These are phyloP conservation scores for Hydrozoanthus gracilis DNA, from an alignment of 92 coral and sea anemone genomes.

Conservation along the genomic window DNA sequence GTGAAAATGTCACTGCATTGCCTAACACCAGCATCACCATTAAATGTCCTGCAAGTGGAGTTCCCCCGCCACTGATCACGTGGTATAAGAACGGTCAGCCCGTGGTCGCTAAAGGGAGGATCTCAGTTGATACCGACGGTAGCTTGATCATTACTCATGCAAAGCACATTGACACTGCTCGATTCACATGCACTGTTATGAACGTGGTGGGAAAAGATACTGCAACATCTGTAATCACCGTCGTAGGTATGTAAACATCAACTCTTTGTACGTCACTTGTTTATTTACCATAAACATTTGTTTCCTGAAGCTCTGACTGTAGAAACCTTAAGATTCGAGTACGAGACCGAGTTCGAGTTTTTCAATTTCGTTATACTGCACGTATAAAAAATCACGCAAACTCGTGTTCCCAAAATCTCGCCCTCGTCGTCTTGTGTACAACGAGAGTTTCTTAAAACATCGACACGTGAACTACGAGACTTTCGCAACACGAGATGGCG, in stretches of 20 bases:
- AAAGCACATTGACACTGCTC: conserved; percentile 25
- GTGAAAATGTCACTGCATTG: conserved; percentile 26
- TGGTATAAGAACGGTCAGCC: conserved; percentile 43
- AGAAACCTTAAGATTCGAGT: no score
- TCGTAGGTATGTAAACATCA: conserved; percentile 19
- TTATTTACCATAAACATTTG: neutral
- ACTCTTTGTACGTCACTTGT: neutral
- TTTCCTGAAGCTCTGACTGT: no score
- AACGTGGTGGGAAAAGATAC: conserved; percentile 28
- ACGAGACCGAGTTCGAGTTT: no score
- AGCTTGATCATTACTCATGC: conserved; percentile 16
- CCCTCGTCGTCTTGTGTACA: no score
- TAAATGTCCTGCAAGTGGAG: conserved; percentile 44
- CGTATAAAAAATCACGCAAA: no score
- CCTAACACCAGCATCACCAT: conserved; percentile 28
- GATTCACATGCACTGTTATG: conserved; percentile 14
- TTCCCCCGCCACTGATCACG: conserved; percentile 47
- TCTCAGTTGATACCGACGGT: conserved; percentile 27
- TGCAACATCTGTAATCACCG: conserved; percentile 17
- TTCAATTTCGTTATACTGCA: no score
- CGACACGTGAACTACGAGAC: no score
- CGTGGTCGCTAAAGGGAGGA: neutral
- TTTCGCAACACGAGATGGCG: no score
- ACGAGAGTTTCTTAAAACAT: no score
- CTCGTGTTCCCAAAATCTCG: no score